Evolutionary conservation across 2,113 vertebrate genomes (phyloP).

Genomic region (Vidua macroura): DNA sequence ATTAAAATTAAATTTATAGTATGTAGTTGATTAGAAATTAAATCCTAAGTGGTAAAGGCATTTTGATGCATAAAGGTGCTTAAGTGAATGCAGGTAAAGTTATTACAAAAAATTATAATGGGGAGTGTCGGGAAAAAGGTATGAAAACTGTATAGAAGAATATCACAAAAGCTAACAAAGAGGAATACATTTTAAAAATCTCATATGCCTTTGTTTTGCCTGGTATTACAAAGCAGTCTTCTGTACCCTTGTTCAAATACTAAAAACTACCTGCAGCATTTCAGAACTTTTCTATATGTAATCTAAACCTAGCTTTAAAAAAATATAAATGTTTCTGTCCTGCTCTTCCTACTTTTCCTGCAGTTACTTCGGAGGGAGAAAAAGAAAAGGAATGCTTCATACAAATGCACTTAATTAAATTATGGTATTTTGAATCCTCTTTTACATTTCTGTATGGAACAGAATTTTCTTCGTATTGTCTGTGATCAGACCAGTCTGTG

Average conservation of each 20-base stretch:
- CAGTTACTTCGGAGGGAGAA: slow-evolving; percentile 78
- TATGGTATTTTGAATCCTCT: slow-evolving; percentile 74
- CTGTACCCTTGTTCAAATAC: background rate
- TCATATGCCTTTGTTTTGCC: background rate
- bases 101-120: background rate
- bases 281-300: slow-evolving; percentile 1
- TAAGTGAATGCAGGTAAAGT: background rate
- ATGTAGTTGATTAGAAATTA: background rate
- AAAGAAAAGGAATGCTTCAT: slow-evolving; percentile 81
- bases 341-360: slow-evolving; percentile 63
- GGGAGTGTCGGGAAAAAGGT: background rate
- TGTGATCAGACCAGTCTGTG: slow-evolving; percentile 27
- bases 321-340: slow-evolving; percentile 39
- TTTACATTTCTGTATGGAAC: slow-evolving; percentile 52
- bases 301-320: slow-evolving; percentile 19
- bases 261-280: background rate
- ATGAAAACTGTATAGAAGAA: background rate
- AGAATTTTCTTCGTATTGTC: slow-evolving; percentile 27
- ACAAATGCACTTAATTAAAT: slow-evolving; percentile 76
- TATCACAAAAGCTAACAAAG: background rate
- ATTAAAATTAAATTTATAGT: background rate
- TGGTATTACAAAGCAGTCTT: background rate
- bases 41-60: background rate
- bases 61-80: background rate
- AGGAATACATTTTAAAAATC: background rate